Evolutionary conservation across 2,888 invertebrate genomes (phyloP), one percentile per base, ranked within the genome.

Genomic region (Agriopis aurantiaria): DNA sequence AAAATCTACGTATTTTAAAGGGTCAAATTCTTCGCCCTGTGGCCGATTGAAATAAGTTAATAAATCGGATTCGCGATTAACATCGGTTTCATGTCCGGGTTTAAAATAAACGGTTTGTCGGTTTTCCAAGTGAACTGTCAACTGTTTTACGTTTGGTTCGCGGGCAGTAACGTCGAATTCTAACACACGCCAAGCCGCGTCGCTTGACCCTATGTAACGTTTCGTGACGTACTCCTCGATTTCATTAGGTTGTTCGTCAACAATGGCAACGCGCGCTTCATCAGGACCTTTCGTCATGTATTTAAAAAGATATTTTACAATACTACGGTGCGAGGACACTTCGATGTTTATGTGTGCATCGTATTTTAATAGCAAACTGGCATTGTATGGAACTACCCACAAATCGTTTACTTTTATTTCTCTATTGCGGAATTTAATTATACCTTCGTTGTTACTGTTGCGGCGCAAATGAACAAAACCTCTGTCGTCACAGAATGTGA

Each of bases 41-140:
- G 65, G 69, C 6, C 69, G 57, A 45, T 65, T 57, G 8, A 70
- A 70, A 49, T 66, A 70, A 5, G 52, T 63, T 4, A 68, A 8
- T 9, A 68, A 52, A 53, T 58, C 68, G 0, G 62, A 62, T 1
- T 43, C 57, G 43, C 51, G 14, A 14, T 23, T 2, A 23, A 23
- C 17, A 23, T 23, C 17, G 17, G 17, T 23, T 23, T 23, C 17
- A 23, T 23, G 17, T 23, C 48, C 60, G 40, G 60, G 56, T 46
- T 17, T 65, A 9, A 69, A 69, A 14, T 23, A 62, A 11, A 65
- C 58, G 3, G 17, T 17, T 10, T 69, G 68, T n/a, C 57, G 62
- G n/a, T 65, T 53, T 49, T 49, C n/a, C 2, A n/a, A 8, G n/a
- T 49, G 48, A n/a, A 49, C 48, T 1, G 48, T 8, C n/a, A 69